Evolutionary conservation across 2,797 vertebrate genomes (phyloP).

Genomic region (Florisuga fusca): DNA sequence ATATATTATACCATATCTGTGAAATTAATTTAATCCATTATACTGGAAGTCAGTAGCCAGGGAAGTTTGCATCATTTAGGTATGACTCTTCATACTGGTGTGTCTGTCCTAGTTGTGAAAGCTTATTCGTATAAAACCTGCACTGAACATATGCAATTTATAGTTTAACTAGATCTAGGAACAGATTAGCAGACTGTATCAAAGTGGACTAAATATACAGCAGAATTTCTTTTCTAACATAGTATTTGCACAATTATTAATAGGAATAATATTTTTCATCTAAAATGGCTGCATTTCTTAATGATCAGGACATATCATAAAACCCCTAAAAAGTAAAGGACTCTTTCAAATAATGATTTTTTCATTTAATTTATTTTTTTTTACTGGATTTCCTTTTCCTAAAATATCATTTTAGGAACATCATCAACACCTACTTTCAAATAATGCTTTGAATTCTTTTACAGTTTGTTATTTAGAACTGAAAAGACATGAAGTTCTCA

Average conservation of each 20-base stretch:
- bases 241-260: background rate
- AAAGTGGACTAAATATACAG: background rate
- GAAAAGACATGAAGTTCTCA: background rate
- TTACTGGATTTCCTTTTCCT: background rate
- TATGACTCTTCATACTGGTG: background rate
- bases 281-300: background rate
- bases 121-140: background rate
- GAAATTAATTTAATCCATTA: conserved; percentile 35
- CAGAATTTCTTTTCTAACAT: background rate
- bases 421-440: background rate
- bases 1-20: background rate
- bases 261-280: background rate
- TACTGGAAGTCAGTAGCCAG: background rate
- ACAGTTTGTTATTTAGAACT: background rate
- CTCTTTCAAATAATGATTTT: background rate
- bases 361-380: background rate
- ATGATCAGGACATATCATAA: background rate
- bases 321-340: background rate
- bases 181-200: background rate
- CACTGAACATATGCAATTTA: background rate
- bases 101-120: background rate
- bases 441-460: background rate
- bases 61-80: background rate
- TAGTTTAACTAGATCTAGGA: conserved; percentile 17
- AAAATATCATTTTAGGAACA: background rate